A percentile compares a stretch with the other conserved stretches of the same genome.
Conservation (phyloP, 2,888 invertebrate species). For the Pseudanteris insignis region DNA sequence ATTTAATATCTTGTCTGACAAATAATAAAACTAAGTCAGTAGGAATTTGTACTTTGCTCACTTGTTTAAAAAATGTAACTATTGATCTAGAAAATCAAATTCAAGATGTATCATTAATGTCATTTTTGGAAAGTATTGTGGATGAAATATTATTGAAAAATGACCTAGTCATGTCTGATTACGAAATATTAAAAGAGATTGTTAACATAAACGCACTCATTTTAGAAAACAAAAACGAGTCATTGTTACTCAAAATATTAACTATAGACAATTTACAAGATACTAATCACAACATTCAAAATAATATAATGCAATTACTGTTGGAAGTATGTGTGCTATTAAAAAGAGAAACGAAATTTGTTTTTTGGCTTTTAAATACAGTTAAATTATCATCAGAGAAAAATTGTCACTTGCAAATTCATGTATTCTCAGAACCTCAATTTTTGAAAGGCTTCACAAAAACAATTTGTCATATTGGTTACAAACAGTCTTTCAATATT, state of each 20-base stretch:
- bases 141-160: conserved; percentile 47
- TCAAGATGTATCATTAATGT: conserved; percentile 47
- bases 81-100: conserved; percentile 56
- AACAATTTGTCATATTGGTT: conserved; percentile 32
- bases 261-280: not conserved
- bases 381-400: conserved; percentile 42
- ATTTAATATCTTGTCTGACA: conserved; percentile 47
- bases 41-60: conserved; percentile 45
- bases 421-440: conserved; percentile 1
- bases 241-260: conserved; percentile 1
- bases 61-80: conserved; percentile 48
- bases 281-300: conserved; percentile 38
- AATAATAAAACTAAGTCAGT: conserved; percentile 33
- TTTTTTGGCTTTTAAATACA: conserved; percentile 53
- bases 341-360: conserved; percentile 57
- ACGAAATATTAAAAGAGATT: conserved; percentile 49
- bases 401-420: not conserved
- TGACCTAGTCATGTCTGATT: conserved; percentile 45
- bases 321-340: conserved; percentile 53
- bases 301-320: conserved; percentile 10
- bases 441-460: conserved; percentile 20
- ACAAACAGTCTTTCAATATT: conserved; percentile 49
- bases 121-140: conserved; percentile 51
- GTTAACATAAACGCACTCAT: conserved; percentile 57
- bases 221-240: conserved; percentile 52